A percentile compares a stretch with the other conserved stretches of the same genome.
Evolutionary conservation across 2,113 vertebrate genomes (phyloP).

Genomic region (Elephantulus edwardii): DNA sequence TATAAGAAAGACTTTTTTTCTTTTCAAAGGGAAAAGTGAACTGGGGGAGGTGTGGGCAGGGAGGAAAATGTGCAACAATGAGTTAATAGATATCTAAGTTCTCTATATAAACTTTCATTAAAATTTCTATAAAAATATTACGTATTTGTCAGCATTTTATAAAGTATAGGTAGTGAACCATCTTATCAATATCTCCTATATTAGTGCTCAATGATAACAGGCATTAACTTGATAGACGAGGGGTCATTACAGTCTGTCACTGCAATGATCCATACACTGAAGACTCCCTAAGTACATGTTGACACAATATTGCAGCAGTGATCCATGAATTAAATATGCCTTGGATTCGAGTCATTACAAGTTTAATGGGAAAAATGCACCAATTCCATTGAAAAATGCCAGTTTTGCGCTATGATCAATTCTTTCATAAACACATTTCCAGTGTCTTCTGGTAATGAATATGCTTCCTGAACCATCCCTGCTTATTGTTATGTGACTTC

Average conservation of each 20-base stretch:
- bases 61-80: no score
- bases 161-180: not conserved
- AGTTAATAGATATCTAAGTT: no score
- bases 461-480: not conserved
- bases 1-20: no score
- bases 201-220: not conserved
- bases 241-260: slow-evolving; percentile 48
- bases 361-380: slow-evolving; percentile 54
- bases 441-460: slow-evolving; percentile 37
- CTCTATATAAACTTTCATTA: no score
- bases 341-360: slow-evolving; percentile 44
- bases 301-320: slow-evolving; percentile 53
- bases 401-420: slow-evolving; percentile 47
- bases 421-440: slow-evolving; percentile 52
- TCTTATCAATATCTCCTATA: slow-evolving; percentile 50
- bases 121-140: no score
- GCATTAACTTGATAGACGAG: not conserved
- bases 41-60: no score
- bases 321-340: slow-evolving; percentile 73
- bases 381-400: slow-evolving; percentile 60
- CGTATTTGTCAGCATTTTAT: not conserved
- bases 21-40: no score
- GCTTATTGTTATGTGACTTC: slow-evolving; percentile 37
- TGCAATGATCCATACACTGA: slow-evolving; percentile 57
- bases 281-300: slow-evolving; percentile 62